phyloP scores from a whole-genome alignment of 1,140 invertebrate species.

The Ericerus pela region DNA sequence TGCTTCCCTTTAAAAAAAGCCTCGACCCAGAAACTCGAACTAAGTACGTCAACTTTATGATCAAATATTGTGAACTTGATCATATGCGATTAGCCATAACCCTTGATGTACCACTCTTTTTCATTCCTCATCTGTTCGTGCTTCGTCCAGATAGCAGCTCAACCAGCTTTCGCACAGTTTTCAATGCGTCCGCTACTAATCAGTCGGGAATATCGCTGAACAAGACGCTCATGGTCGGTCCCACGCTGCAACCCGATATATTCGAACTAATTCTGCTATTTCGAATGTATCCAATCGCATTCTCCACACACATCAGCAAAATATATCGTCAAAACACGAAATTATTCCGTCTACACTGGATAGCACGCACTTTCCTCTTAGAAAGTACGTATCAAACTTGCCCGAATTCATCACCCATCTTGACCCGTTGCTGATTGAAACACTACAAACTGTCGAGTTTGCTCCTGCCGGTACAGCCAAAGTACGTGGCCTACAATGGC shows the following conservation, averaged over 20 bases:
- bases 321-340: slow-evolving; percentile 27
- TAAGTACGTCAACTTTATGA: too few relatives aligned
- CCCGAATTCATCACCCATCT: neutral
- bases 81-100: too few relatives aligned
- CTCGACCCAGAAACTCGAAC: too few relatives aligned
- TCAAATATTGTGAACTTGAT: too few relatives aligned
- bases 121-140: slow-evolving; percentile 18
- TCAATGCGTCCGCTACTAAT: slow-evolving; percentile 26
- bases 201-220: slow-evolving; percentile 25
- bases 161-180: slow-evolving; percentile 29
- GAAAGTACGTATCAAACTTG: slow-evolving; percentile 7
- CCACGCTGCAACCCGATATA: slow-evolving; percentile 24
- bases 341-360: neutral
- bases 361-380: neutral
- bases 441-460: neutral
- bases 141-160: neutral
- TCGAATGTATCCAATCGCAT: slow-evolving; percentile 23
- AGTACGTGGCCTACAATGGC: slow-evolving; percentile 19
- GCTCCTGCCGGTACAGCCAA: neutral
- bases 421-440: neutral
- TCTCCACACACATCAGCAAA: slow-evolving; percentile 30
- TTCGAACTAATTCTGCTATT: slow-evolving; percentile 26
- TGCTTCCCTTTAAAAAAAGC: too few relatives aligned
- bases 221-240: slow-evolving; percentile 24
- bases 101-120: too few relatives aligned